Evolutionary conservation across 1,140 invertebrate species (phyloP).

Genomic region (Macrobrachium rosenbergii): DNA sequence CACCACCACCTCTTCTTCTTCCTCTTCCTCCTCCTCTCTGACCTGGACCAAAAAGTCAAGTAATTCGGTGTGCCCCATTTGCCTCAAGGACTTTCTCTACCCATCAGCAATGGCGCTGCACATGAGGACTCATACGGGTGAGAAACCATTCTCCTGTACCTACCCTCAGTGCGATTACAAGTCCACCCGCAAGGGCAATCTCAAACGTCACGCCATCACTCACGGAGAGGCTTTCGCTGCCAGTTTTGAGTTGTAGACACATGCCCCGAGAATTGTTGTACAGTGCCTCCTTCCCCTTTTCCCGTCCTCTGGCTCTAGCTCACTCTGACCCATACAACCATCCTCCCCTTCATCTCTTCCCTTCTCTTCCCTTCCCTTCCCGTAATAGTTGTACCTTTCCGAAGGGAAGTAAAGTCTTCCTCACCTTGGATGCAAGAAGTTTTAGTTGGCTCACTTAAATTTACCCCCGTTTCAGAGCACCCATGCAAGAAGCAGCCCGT

Average conservation of each 20-base stretch:
- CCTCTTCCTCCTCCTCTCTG: background rate
- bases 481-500: constrained; percentile 40
- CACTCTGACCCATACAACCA: too few relatives aligned
- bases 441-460: constrained; percentile 30
- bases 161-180: constrained; percentile 57
- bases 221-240: constrained; percentile 49
- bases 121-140: constrained; percentile 54
- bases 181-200: constrained; percentile 56
- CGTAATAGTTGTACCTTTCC: background rate
- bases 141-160: constrained; percentile 52
- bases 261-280: background rate
- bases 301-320: too few relatives aligned
- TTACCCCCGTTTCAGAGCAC: constrained; percentile 46
- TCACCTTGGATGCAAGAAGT: background rate
- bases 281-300: too few relatives aligned
- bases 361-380: too few relatives aligned
- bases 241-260: constrained; percentile 33
- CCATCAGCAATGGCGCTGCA: constrained; percentile 47
- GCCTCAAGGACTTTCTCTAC: constrained; percentile 59
- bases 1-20: background rate
- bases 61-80: constrained; percentile 43
- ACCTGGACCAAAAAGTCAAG: constrained; percentile 1
- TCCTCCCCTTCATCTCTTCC: too few relatives aligned
- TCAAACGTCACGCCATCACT: constrained; percentile 49
- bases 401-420: background rate